These are phyloP conservation scores for Polydrusus pterygomalis DNA, from an alignment of 2,888 invertebrate species.

Conservation along the genomic window DNA sequence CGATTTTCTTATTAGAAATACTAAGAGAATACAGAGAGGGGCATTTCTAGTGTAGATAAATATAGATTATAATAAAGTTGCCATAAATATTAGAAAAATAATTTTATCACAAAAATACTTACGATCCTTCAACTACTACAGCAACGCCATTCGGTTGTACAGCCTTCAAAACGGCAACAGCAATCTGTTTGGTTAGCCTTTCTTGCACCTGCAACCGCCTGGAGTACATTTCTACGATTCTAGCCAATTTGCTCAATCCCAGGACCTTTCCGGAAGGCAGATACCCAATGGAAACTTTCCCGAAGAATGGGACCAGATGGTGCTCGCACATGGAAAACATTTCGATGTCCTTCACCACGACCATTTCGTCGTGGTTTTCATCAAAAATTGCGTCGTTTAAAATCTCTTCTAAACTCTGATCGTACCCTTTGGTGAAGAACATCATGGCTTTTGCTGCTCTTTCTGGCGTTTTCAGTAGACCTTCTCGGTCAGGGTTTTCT, in stretches of 20 bases:
- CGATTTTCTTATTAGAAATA: too few species aligned
- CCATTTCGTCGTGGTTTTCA: conserved; percentile 99
- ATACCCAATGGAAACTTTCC: conserved; percentile 99
- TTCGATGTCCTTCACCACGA: conserved; percentile 99
- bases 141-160: conserved; percentile 98
- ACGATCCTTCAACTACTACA: conserved; percentile 99
- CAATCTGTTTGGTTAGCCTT: conserved; percentile 97
- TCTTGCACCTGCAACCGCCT: conserved; percentile 98
- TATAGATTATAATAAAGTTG: too few species aligned
- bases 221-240: conserved; percentile 98
- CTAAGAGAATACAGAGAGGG: too few species aligned
- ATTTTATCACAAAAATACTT: conserved; percentile 74
- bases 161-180: conserved; percentile 96
- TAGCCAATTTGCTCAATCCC: conserved; percentile 97
- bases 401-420: conserved; percentile 94
- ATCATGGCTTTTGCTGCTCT: conserved; percentile 98
- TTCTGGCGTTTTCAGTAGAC: conserved; percentile 96
- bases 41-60: too few species aligned
- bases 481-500: conserved; percentile 93
- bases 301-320: conserved; percentile 98
- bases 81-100: not conserved
- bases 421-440: conserved; percentile 99
- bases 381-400: conserved; percentile 98
- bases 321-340: conserved; percentile 99
- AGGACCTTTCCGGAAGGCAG: conserved; percentile 97